Base-by-base conservation (phyloP, 2,888 invertebrate species). In the Melanotus villosus region DNA sequence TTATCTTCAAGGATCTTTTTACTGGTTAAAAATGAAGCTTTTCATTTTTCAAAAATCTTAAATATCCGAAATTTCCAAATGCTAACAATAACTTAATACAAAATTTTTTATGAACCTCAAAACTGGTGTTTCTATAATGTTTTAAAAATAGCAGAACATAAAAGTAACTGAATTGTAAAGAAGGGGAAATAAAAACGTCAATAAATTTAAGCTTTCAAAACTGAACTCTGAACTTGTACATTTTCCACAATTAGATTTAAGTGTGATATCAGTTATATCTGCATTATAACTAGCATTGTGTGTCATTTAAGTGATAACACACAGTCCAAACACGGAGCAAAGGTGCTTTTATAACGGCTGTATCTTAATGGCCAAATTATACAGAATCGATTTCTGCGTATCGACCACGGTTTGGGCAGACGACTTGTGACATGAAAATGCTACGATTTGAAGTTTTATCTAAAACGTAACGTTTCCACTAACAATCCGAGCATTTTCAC, bases 311-410 rank as follows among this genome's bases (percentile, higher is more conserved):
- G 30, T 65, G 58, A 65, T 58, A 65, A 65, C 58, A 50, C 57
- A 65, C 47, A 50, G 45, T 23, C 58, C 36, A 50, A 56, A 58
- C 65, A 65, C 58, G 58, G 23, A 65, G 50, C 57, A 65, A 62
- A 68, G 54, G 54, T 64, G 64, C 58, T 64, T 69, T 69, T 65
- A 59, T 64, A 52, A 43, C 52, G 52, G 65, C 50, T 60, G 57
- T 68, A 59, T 60, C 43, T 71, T 74, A 74, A 74, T 73, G 73
- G 68, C 60, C 19, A 68, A 73, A 74, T 74, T 74, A 74, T 74
- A 71, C 74, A 14, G 56, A 62, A 74, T 74, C 71, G 74, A 74
- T 73, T 70, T 57, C 54, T 36, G n/a, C 16, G 67, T 71, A 71
- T 69, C 69, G 69, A 73, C 64, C 58, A 58, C 26, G 34, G 10